A percentile compares a stretch with the other conserved stretches of the same genome.
phyloP scores from a whole-genome alignment of 2,888 invertebrate species.

The Lymantria monacha region DNA sequence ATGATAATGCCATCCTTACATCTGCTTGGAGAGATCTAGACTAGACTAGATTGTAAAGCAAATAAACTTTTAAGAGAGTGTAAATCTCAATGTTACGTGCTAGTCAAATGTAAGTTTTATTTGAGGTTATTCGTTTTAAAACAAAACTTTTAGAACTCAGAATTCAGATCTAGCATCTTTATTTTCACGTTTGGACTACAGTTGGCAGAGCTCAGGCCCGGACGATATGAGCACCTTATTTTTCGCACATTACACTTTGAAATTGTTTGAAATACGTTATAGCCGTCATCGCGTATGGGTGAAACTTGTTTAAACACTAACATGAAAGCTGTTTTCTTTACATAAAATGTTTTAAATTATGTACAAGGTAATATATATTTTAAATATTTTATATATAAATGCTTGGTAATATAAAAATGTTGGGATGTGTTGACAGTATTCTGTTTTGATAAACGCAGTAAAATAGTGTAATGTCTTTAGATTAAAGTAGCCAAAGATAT shows the following conservation, averaged over 20 bases:
- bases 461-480: too few relatives aligned
- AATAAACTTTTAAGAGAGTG: too few relatives aligned
- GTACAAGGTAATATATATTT: neutral
- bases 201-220: conserved; percentile 33
- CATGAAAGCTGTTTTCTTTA: conserved; percentile 30
- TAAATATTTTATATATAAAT: neutral
- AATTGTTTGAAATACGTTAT: conserved; percentile 76
- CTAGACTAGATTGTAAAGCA: too few relatives aligned
- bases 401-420: neutral
- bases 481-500: too few relatives aligned
- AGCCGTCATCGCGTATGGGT: conserved; percentile 46
- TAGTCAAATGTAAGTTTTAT: too few relatives aligned
- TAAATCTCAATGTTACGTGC: too few relatives aligned
- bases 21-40: too few relatives aligned
- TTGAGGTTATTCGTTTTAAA: too few relatives aligned
- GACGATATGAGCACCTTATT: conserved; percentile 70
- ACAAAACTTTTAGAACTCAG: neutral
- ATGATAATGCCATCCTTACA: too few relatives aligned
- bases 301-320: conserved; percentile 53
- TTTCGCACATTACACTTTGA: conserved; percentile 78
- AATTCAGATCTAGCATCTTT: conserved; percentile 32
- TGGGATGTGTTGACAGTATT: neutral
- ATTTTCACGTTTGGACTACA: conserved; percentile 20
- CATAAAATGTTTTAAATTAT: conserved; percentile 19
- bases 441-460: too few relatives aligned